These are phyloP conservation scores for Pipistrellus nathusii DNA, from an alignment of 2,797 vertebrate species.

Conservation along the genomic window DNA sequence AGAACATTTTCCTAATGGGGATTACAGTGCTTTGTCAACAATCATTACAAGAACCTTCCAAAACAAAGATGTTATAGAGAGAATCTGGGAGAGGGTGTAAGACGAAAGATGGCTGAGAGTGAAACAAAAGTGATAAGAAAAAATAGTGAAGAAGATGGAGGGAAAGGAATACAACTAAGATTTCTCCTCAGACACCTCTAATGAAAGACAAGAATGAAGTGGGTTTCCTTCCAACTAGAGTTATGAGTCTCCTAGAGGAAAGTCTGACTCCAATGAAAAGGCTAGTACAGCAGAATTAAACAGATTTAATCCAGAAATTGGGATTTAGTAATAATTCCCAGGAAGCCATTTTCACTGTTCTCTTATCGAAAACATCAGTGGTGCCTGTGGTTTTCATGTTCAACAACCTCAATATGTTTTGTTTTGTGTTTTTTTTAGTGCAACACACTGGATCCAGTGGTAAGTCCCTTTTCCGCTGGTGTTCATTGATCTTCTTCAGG, in stretches of 20 bases:
- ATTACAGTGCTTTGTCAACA: background rate
- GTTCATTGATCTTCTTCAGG: background rate
- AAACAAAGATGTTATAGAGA: background rate
- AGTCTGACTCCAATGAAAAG: background rate
- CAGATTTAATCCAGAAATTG: background rate
- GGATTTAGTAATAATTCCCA: background rate
- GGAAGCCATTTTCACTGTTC: background rate
- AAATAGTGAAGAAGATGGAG: background rate
- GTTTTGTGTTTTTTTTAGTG: constrained; percentile 60
- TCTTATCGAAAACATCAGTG: background rate
- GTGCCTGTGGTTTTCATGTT: background rate
- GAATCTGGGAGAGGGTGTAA: background rate
- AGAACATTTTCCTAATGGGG: background rate
- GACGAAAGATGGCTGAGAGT: background rate
- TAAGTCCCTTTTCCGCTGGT: constrained; percentile 43
- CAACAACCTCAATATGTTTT: background rate
- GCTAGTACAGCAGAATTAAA: background rate
- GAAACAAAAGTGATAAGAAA: background rate
- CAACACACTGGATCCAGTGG: constrained; percentile 50
- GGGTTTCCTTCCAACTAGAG: background rate
- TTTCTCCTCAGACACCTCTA: background rate
- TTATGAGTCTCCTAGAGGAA: background rate
- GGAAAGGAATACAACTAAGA: background rate
- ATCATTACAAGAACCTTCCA: background rate
- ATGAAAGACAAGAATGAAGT: background rate